Percentiles rank a stretch among this genome's conserved stretches.
phyloP scores from a whole-genome alignment of 2,888 invertebrate genomes.

The Cryptophagus acutangulus region DNA sequence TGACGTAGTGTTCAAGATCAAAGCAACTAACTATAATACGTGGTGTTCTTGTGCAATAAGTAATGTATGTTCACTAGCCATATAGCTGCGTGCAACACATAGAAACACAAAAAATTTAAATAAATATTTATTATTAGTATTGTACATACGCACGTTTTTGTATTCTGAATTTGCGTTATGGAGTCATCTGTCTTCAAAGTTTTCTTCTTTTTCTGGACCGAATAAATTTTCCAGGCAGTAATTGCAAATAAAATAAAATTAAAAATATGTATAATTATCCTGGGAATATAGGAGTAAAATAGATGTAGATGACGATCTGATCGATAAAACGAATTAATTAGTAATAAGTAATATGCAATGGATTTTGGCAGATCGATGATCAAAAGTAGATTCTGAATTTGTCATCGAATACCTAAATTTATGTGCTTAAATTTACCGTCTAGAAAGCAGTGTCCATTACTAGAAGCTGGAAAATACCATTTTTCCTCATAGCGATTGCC shows the following conservation, averaged over 20 bases:
- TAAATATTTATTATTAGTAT: too few relatives aligned
- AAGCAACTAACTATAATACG: too few relatives aligned
- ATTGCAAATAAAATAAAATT: constrained; percentile 64
- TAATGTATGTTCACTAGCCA: too few relatives aligned
- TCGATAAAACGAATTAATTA: not conserved
- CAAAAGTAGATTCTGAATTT: too few relatives aligned
- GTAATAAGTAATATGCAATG: too few relatives aligned
- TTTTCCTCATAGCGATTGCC: constrained; percentile 33
- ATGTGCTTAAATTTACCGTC: constrained; percentile 39
- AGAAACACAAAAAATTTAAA: too few relatives aligned
- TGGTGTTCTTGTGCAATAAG: too few relatives aligned
- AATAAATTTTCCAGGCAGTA: constrained; percentile 63
- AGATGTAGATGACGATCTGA: constrained; percentile 41
- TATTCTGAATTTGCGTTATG: too few relatives aligned
- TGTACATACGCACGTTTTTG: too few relatives aligned
- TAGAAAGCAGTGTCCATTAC: constrained; percentile 56
- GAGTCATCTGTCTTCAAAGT: constrained; percentile 63
- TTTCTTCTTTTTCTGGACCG: constrained; percentile 63
- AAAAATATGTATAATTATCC: constrained; percentile 58
- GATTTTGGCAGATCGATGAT: too few relatives aligned
- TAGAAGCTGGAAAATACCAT: constrained; percentile 58
- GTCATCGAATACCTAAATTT: not conserved
- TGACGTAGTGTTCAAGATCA: too few relatives aligned
- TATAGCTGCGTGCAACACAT: too few relatives aligned
- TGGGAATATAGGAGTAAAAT: constrained; percentile 68